phyloP scores from a whole-genome alignment of 2,113 vertebrate species.

The Trichomycterus rosablanca region DNA sequence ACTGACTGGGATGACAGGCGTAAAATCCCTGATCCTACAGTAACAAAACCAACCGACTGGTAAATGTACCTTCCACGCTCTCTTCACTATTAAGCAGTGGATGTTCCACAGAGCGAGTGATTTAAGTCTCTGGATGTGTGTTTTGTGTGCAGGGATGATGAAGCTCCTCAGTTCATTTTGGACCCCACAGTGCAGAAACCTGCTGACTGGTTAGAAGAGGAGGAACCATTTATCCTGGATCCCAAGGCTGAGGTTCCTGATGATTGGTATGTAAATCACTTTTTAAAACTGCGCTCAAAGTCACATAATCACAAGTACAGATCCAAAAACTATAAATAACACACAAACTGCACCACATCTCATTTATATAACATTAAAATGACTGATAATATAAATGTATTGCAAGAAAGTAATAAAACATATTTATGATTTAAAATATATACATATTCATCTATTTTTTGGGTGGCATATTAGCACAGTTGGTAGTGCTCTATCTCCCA shows the following conservation, averaged over 20 bases:
- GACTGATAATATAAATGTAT: too few species aligned
- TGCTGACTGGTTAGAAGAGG: conserved; percentile 78
- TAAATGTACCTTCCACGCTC: background rate
- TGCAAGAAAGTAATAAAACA: too few species aligned
- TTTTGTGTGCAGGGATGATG: conserved; percentile 80
- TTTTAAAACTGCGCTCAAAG: background rate
- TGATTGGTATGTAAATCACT: conserved; percentile 67
- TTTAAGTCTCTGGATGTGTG: background rate
- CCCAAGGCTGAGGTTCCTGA: conserved; percentile 78
- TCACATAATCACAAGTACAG: too few species aligned
- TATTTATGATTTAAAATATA: too few species aligned
- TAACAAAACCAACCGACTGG: conserved; percentile 44
- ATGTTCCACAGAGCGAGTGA: too few species aligned
- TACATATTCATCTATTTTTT: too few species aligned
- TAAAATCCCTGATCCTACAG: conserved; percentile 36
- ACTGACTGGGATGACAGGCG: conserved; percentile 42
- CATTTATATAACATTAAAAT: too few species aligned
- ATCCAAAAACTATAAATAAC: too few species aligned
- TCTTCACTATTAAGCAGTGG: background rate
- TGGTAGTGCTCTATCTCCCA: too few species aligned
- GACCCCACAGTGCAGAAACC: conserved; percentile 77
- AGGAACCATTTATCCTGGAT: conserved; percentile 75
- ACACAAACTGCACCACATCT: too few species aligned
- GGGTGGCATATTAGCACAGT: too few species aligned
- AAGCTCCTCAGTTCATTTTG: conserved; percentile 74